A percentile compares a stretch with the other conserved stretches of the same genome.
phyloP scores from a whole-genome alignment of 2,797 vertebrate species.

The Centroberyx gerrardi region DNA sequence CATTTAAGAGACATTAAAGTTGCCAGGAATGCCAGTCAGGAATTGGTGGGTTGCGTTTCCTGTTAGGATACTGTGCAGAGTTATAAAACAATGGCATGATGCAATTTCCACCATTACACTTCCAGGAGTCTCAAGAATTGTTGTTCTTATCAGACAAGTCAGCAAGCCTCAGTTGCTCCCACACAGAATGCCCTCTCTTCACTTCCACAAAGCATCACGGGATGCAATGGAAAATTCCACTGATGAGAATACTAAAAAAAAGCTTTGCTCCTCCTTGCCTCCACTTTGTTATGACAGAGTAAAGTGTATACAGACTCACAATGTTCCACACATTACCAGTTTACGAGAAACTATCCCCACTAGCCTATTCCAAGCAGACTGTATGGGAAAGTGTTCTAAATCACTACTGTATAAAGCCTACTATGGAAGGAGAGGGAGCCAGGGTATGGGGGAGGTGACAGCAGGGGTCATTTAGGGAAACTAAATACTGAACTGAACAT shows the following conservation, averaged over 20 bases:
- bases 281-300: conserved; percentile 4
- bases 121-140: conserved; percentile 5
- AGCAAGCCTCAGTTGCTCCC: background rate
- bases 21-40: conserved; percentile 40
- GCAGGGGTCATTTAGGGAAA: conserved; percentile 43
- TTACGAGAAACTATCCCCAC: conserved; percentile 3
- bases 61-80: conserved; percentile 56
- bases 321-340: conserved; percentile 4
- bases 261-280: conserved; percentile 6
- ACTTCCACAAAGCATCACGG: conserved; percentile 20
- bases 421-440: background rate
- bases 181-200: background rate
- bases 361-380: conserved; percentile 12
- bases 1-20: conserved; percentile 73
- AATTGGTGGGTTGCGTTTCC: conserved; percentile 47
- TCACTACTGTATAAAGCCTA: conserved; percentile 3
- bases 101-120: conserved; percentile 17
- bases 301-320: conserved; percentile 9
- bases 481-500: conserved; percentile 42
- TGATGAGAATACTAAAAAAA: background rate
- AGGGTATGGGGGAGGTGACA: background rate
- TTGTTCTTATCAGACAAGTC: conserved; percentile 13
- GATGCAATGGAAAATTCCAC: conserved; percentile 51
- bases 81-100: conserved; percentile 26
- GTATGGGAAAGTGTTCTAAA: background rate